Conservation (phyloP, 2,888 invertebrate genomes). For the Galerucella nymphaeae region DNA sequence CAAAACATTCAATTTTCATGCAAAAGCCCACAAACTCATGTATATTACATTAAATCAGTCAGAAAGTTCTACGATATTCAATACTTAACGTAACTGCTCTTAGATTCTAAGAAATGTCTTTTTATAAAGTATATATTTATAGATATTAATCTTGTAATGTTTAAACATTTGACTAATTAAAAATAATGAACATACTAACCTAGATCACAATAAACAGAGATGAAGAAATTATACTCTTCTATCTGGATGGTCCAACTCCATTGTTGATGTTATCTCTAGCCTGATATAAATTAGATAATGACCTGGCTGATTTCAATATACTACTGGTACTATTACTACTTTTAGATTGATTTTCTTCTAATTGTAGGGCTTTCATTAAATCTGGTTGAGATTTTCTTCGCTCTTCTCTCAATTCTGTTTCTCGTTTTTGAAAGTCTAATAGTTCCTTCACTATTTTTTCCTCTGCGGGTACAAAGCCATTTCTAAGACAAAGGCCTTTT, state of each 20-base stretch:
- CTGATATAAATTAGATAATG: conserved; percentile 50
- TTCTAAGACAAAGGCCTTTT: conserved; percentile 72
- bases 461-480: conserved; percentile 86
- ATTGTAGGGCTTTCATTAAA: conserved; percentile 71
- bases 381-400: conserved; percentile 74
- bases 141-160: too few relatives aligned
- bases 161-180: background rate
- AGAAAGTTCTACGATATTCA: background rate
- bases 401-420: conserved; percentile 70
- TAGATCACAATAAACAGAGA: conserved; percentile 3
- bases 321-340: conserved; percentile 34
- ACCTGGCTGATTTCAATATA: conserved; percentile 49
- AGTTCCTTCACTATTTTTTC: conserved; percentile 83
- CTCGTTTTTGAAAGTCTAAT: conserved; percentile 80
- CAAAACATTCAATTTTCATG: background rate
- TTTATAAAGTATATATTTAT: too few relatives aligned
- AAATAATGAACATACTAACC: conserved; percentile 2
- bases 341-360: conserved; percentile 65
- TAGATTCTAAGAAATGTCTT: too few relatives aligned
- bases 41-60: background rate
- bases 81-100: background rate
- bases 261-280: conserved; percentile 30
- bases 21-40: background rate
- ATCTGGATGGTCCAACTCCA: conserved; percentile 1
- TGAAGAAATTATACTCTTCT: background rate